Conservation (phyloP, 2,797 vertebrate species). For the Cephalopachus bancanus region DNA sequence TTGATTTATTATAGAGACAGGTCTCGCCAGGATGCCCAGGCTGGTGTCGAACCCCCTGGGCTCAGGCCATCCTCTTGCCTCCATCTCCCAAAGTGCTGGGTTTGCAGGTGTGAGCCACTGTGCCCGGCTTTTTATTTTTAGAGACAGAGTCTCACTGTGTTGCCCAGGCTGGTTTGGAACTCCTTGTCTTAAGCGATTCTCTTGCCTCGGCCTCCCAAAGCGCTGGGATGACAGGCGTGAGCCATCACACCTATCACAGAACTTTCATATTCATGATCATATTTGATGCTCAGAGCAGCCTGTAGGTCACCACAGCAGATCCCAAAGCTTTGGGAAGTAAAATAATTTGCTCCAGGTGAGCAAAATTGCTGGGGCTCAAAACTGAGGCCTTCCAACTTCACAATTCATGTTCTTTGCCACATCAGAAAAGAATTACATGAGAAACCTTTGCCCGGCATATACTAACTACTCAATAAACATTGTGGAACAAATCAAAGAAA, state of each 20-base stretch:
- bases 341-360: conserved; percentile 16
- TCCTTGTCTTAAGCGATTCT: no score
- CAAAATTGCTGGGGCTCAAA: neutral
- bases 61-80: no score
- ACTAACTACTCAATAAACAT: conserved; percentile 4
- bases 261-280: neutral
- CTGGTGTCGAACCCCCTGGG: no score
- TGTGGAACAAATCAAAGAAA: conserved; percentile 5
- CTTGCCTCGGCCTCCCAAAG: no score
- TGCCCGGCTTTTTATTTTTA: no score
- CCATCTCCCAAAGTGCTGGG: no score
- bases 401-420: neutral
- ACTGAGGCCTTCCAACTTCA: neutral
- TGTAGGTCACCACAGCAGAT: conserved; percentile 8
- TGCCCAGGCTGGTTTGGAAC: no score
- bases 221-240: no score
- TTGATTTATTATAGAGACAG: no score
- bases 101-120: no score
- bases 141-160: no score
- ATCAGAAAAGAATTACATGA: conserved; percentile 9
- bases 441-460: neutral
- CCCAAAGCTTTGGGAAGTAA: neutral
- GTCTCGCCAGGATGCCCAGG: no score
- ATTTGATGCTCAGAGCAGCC: neutral
- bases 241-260: neutral